Conservation (phyloP, 1,140 invertebrate genomes). For the Paracyclopina nana region DNA sequence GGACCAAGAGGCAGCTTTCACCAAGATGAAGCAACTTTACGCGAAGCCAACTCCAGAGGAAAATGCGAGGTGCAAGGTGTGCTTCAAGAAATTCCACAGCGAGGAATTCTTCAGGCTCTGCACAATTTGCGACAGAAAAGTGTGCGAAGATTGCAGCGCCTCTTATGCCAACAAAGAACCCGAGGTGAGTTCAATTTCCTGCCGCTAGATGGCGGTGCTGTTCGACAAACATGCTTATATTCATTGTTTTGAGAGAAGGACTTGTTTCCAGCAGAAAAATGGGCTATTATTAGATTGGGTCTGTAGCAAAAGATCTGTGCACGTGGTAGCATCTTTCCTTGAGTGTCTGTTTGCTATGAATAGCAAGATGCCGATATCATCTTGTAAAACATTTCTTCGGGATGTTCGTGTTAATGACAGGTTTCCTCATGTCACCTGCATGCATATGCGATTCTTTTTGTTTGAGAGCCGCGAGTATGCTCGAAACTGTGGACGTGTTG, state of each 20-base stretch:
- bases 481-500: too few species aligned
- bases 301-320: background rate
- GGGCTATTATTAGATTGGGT: background rate
- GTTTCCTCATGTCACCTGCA: too few species aligned
- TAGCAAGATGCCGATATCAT: too few species aligned
- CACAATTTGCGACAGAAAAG: background rate
- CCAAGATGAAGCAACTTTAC: too few species aligned
- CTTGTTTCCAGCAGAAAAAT: background rate
- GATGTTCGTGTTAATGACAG: too few species aligned
- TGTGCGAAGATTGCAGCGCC: conserved; percentile 1
- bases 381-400: too few species aligned
- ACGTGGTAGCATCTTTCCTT: background rate
- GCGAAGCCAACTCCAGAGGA: too few species aligned
- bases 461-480: too few species aligned
- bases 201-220: too few species aligned
- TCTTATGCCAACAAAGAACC: background rate
- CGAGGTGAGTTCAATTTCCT: background rate
- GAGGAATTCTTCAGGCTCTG: conserved; percentile 2
- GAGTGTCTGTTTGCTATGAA: background rate
- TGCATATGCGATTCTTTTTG: too few species aligned
- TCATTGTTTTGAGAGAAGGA: background rate
- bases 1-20: too few species aligned
- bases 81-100: background rate
- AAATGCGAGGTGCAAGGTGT: conserved; percentile 1
- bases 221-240: background rate